Evolutionary conservation across 2,797 vertebrate species (phyloP), one percentile per base, ranked within the genome.

Genomic region (Enteromius unitaeniatus): DNA sequence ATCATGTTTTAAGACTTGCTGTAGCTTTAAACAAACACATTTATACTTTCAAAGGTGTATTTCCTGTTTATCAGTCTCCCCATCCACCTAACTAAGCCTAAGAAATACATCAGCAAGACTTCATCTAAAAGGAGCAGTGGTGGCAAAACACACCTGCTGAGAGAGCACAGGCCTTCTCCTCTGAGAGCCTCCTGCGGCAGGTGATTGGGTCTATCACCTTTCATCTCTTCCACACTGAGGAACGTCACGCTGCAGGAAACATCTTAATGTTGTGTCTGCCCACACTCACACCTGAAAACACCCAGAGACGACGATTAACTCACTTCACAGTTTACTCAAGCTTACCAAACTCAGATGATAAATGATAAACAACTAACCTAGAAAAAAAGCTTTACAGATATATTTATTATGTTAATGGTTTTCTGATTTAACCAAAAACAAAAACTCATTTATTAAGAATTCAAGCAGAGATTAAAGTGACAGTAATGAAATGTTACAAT

Each of bases 251-350:
- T 60, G 37, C 73, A 67, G 86, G 82, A 72, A 73, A 76, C 69
- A 70, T 68, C 37, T 69, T 80, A 60, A 81, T 70, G 81, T 83
- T 51, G 47, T 55, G n/a, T 72, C 26, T 67, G 65, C 65, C 78
- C 58, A 83, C 73, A 45, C 53, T 83, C 58, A 7, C 37, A 85
- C 81, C 47, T 17, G 83, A 83, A 83, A 62, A 85, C 19, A 78
- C 78, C 28, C 68, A 42, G 70, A 55, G 70, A 84, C 45, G 40
- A 65, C 58, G 6, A 75, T 78, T 69, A 64, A 64, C 26, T 64
- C 14, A 64, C 60, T 64, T 64, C 26, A 64, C 23, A 77, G 49
- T 70, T 78, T 23, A 55, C 11, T 40, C 15, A 6, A 67, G 45
- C 11, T 65, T n/a, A 49, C 19, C 42, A 67, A 28, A 51, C 28